phyloP scores from a whole-genome alignment of 2,113 vertebrate genomes.

The Nothobranchius kuhntae region DNA sequence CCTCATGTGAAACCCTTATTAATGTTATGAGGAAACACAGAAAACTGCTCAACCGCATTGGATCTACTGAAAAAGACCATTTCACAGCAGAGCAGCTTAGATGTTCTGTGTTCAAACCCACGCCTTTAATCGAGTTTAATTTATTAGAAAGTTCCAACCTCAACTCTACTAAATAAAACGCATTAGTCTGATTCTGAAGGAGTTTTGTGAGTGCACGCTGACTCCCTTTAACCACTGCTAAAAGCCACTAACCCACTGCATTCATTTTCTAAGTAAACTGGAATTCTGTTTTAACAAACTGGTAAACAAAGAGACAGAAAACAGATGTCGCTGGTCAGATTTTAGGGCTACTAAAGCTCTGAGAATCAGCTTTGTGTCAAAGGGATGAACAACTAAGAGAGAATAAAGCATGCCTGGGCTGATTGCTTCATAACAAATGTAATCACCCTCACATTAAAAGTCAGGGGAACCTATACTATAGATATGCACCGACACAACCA shows the following conservation, averaged over 20 bases:
- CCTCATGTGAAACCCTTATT: slow-evolving; percentile 40
- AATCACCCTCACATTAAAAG: slow-evolving; percentile 34
- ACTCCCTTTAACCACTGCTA: slow-evolving; percentile 36
- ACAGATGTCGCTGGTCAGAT: slow-evolving; percentile 71
- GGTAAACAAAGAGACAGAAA: slow-evolving; percentile 80
- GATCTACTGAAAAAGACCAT: slow-evolving; percentile 46
- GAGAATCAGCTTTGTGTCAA: slow-evolving; percentile 31
- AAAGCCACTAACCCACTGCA: slow-evolving; percentile 41
- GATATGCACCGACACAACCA: too few relatives aligned
- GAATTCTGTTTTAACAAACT: slow-evolving; percentile 73
- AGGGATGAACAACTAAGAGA: slow-evolving; percentile 1
- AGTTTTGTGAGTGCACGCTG: slow-evolving; percentile 61
- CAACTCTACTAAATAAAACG: slow-evolving; percentile 69
- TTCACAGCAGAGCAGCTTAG: slow-evolving; percentile 59
- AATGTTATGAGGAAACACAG: slow-evolving; percentile 37
- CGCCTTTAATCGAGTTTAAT: slow-evolving; percentile 75
- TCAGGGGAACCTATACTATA: background rate
- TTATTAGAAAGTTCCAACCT: slow-evolving; percentile 78
- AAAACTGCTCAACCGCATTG: slow-evolving; percentile 47
- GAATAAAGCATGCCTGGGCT: slow-evolving; percentile 42
- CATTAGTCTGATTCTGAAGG: slow-evolving; percentile 54
- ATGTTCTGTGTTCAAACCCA: slow-evolving; percentile 62
- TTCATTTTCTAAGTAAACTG: slow-evolving; percentile 76
- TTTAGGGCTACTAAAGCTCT: slow-evolving; percentile 55
- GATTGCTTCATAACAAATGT: slow-evolving; percentile 12